Evolutionary conservation across 2,113 vertebrate genomes (phyloP).

Genomic region (Carlito syrichta): DNA sequence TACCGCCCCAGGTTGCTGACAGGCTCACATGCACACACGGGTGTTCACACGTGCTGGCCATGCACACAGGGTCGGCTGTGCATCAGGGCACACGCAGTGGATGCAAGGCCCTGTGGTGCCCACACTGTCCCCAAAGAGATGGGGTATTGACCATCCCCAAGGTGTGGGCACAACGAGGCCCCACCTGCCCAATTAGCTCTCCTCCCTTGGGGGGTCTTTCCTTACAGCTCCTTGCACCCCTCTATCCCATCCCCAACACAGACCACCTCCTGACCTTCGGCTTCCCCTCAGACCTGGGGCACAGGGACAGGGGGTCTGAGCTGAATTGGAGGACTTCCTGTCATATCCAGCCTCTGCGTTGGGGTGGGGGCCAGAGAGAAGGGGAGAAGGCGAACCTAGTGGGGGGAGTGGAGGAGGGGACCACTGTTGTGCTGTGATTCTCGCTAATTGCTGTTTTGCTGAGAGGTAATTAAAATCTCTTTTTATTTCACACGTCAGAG

Average conservation of each 20-base stretch:
- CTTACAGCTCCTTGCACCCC: not conserved
- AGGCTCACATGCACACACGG: not conserved
- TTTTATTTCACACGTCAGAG: constrained; percentile 83
- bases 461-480: constrained; percentile 91
- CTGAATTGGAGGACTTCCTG: not conserved
- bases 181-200: not conserved
- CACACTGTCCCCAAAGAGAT: not conserved
- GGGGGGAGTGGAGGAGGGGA: constrained; percentile 41
- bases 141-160: not conserved
- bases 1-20: not conserved
- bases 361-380: not conserved
- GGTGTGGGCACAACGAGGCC: not conserved
- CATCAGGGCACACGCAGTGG: not conserved
- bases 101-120: not conserved
- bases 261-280: not conserved
- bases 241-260: no score
- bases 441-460: constrained; percentile 90
- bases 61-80: rapidly evolving
- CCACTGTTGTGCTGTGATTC: constrained; percentile 82
- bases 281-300: not conserved
- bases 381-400: not conserved
- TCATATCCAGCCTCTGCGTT: not conserved
- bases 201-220: rapidly evolving
- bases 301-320: not conserved
- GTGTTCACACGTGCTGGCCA: not conserved